Percentiles rank a stretch among this genome's conserved stretches.
These are phyloP conservation scores for Setipinna tenuifilis DNA, from an alignment of 2,797 vertebrate species.

Conservation along the genomic window DNA sequence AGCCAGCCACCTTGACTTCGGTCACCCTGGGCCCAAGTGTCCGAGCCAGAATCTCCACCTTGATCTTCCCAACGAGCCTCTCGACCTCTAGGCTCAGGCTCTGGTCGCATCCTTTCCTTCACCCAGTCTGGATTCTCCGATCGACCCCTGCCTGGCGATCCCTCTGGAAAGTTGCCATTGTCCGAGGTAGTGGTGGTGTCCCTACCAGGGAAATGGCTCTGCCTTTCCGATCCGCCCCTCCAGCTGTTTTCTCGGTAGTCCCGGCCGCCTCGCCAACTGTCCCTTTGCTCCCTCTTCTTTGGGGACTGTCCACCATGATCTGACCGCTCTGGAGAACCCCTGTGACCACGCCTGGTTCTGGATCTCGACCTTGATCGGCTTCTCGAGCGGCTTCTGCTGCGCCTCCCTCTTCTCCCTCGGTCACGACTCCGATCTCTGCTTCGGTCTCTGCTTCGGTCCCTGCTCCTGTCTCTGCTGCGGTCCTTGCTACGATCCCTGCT, in stretches of 20 bases:
- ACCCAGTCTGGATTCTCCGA: conserved; percentile 91
- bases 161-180: conserved; percentile 71
- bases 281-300: conserved; percentile 82
- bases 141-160: conserved; percentile 76
- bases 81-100: conserved; percentile 73
- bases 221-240: conserved; percentile 76
- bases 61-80: conserved; percentile 77
- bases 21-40: conserved; percentile 78
- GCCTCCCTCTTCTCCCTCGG: conserved; percentile 63
- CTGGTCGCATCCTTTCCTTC: conserved; percentile 81
- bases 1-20: conserved; percentile 72
- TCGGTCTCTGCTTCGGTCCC: neutral
- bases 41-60: conserved; percentile 74
- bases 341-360: conserved; percentile 80
- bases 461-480: neutral
- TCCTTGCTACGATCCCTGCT: conserved; percentile 50
- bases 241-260: conserved; percentile 76
- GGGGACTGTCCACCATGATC: conserved; percentile 82
- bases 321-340: conserved; percentile 70
- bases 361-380: conserved; percentile 82
- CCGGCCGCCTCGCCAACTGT: conserved; percentile 81
- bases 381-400: conserved; percentile 80
- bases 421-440: conserved; percentile 12
- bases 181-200: conserved; percentile 72
- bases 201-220: conserved; percentile 73